A percentile compares a stretch with the other conserved stretches of the same genome.
Conservation (phyloP, 2,888 invertebrate genomes). For the Trichogramma evanescens region DNA sequence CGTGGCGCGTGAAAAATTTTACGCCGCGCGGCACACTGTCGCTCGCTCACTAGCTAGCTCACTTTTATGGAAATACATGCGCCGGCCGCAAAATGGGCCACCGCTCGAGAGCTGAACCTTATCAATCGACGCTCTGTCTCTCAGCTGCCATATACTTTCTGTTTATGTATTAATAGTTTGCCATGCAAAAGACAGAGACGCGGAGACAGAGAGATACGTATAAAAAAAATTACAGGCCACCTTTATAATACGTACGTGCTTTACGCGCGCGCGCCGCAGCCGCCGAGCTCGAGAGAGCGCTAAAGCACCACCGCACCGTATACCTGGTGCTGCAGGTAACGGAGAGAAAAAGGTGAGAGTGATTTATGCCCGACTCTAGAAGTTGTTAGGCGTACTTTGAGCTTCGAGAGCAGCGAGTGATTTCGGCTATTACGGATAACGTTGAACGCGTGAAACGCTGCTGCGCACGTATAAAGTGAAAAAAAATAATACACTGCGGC, state of each 20-base stretch:
- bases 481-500: too few species aligned
- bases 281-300: neutral
- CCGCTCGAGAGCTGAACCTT: constrained; percentile 4
- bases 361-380: too few species aligned
- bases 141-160: neutral
- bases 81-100: neutral
- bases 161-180: neutral
- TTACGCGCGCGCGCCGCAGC: neutral
- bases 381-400: too few species aligned
- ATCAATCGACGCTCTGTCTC: neutral
- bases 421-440: too few species aligned
- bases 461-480: too few species aligned
- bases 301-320: neutral
- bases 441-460: too few species aligned
- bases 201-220: neutral
- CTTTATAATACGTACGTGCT: neutral
- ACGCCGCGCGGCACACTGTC: neutral
- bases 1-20: constrained; percentile 25
- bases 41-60: neutral
- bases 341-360: too few species aligned
- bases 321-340: too few species aligned
- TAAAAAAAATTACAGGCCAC: neutral
- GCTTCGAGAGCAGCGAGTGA: too few species aligned
- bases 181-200: neutral
- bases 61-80: constrained; percentile 12